phyloP scores from a whole-genome alignment of 1,140 invertebrate genomes.

The Cotesia chilonis region DNA sequence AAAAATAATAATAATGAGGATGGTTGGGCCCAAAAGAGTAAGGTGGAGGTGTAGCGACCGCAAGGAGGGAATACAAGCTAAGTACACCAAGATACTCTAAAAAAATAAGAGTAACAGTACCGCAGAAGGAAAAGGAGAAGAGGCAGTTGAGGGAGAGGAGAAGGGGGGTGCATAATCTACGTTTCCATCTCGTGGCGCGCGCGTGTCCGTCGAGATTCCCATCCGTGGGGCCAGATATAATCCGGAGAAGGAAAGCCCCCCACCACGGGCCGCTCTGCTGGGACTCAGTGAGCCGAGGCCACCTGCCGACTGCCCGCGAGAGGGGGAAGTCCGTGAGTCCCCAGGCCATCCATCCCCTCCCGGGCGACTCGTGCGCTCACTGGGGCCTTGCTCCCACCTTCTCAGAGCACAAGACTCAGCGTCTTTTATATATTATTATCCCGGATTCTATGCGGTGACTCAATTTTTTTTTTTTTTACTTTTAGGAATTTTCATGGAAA shows the following conservation, averaged over 20 bases:
- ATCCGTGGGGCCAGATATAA: slow-evolving; percentile 46
- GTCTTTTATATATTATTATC: no score
- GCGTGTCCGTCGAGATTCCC: slow-evolving; percentile 62
- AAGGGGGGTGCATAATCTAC: slow-evolving; percentile 51
- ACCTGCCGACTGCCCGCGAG: slow-evolving; percentile 54
- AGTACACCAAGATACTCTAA: slow-evolving; percentile 34
- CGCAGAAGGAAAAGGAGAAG: slow-evolving; percentile 45
- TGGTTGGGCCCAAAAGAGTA: not conserved
- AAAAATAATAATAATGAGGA: slow-evolving; percentile 6
- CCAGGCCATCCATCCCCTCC: no score
- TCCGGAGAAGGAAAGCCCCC: slow-evolving; percentile 51
- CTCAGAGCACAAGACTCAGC: no score
- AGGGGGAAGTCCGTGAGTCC: slow-evolving; percentile 16
- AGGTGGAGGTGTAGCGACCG: not conserved
- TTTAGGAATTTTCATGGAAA: no score
- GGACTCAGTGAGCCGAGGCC: slow-evolving; percentile 58
- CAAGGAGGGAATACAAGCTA: not conserved
- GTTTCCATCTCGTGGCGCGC: slow-evolving; percentile 64
- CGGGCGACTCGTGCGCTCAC: no score
- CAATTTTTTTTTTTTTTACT: no score
- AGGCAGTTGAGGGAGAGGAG: slow-evolving; percentile 23
- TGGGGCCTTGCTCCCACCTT: no score
- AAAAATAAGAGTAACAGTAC: slow-evolving; percentile 44
- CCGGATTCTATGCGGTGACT: no score
- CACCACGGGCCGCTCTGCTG: slow-evolving; percentile 48